Conservation (phyloP, 2,113 vertebrate genomes). For the Callithrix jacchus region DNA sequence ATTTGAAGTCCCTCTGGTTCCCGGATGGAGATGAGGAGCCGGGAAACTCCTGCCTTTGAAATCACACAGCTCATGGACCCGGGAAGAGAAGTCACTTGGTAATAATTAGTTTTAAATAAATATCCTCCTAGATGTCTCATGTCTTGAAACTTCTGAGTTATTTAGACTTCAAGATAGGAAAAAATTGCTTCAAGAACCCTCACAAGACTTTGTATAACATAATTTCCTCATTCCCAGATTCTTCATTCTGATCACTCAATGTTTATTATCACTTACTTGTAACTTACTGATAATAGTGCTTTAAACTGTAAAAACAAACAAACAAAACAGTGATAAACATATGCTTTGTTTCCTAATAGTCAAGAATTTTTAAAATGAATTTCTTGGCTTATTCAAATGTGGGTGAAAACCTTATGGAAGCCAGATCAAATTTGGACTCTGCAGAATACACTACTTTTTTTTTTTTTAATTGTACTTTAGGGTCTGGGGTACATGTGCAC, state of each 20-base stretch:
- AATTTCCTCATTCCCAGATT: background rate
- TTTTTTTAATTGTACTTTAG: too few relatives aligned
- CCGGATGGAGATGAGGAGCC: too few relatives aligned
- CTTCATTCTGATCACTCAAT: background rate
- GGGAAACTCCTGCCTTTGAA: too few relatives aligned
- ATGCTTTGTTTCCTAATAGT: background rate
- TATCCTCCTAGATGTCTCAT: background rate
- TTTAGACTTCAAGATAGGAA: background rate
- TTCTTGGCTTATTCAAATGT: background rate
- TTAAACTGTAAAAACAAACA: background rate
- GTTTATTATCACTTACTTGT: background rate
- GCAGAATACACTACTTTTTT: background rate
- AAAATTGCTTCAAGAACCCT: background rate
- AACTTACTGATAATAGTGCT: background rate
- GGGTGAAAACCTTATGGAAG: background rate
- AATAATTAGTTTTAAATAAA: background rate
- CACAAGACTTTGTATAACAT: background rate
- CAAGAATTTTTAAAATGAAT: background rate
- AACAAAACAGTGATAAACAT: background rate
- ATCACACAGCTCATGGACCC: too few relatives aligned
- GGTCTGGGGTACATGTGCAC: too few relatives aligned
- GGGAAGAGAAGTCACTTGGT: background rate
- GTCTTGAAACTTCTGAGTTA: background rate
- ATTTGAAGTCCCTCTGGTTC: too few relatives aligned
- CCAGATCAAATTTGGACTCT: background rate